A percentile compares a stretch with the other conserved stretches of the same genome.
phyloP scores from a whole-genome alignment of 2,797 vertebrate species.

The Arctocebus calabarensis region DNA sequence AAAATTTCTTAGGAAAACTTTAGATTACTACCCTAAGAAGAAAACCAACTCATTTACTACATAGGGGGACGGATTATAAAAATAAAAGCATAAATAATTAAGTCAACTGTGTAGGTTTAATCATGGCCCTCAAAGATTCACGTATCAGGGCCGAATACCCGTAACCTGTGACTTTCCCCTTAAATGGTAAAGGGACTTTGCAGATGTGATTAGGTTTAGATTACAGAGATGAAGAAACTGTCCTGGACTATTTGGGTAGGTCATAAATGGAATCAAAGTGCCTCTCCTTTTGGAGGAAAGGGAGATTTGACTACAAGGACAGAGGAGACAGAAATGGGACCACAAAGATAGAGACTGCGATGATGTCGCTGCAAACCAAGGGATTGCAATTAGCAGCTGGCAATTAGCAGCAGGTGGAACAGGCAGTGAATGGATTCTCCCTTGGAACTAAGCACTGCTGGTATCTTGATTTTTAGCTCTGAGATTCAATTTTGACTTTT shows the following conservation, averaged over 20 bases:
- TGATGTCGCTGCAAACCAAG: background rate
- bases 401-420: background rate
- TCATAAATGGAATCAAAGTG: background rate
- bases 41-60: background rate
- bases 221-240: background rate
- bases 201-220: background rate
- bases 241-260: too few relatives aligned
- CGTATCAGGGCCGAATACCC: background rate
- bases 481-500: background rate
- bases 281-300: too few relatives aligned
- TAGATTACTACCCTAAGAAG: background rate
- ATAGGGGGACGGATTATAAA: background rate
- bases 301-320: background rate
- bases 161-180: background rate
- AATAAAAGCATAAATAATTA: background rate
- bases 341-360: background rate
- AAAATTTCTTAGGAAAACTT: background rate
- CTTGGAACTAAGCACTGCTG: accelerated
- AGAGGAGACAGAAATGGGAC: background rate
- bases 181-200: background rate
- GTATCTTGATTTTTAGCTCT: background rate
- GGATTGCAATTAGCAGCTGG: too few relatives aligned
- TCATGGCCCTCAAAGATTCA: background rate
- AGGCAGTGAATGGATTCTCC: accelerated
- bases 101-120: background rate